A percentile compares a stretch with the other conserved stretches of the same genome.
These are phyloP conservation scores for Sebastes miniatus DNA, from an alignment of 2,797 vertebrate genomes.

Conservation along the genomic window DNA sequence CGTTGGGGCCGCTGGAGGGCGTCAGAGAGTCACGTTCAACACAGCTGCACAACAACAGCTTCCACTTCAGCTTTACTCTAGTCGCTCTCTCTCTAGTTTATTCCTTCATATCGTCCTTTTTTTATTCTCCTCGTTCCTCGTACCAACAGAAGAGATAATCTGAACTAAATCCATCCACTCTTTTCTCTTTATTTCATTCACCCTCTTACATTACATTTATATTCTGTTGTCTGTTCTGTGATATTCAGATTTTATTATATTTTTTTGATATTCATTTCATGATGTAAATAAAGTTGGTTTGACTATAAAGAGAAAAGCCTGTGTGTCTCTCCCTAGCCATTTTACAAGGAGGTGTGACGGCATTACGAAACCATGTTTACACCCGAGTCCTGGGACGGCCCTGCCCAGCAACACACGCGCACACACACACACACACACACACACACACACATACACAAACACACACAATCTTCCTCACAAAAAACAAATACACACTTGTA, in stretches of 20 bases:
- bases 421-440: neutral
- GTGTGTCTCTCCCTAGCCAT: conserved; percentile 21
- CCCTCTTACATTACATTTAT: neutral
- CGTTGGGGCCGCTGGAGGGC: conserved; percentile 32
- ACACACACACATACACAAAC: conserved; percentile 16
- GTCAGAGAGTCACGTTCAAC: conserved; percentile 2
- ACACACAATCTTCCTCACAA: conserved; percentile 20
- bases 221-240: neutral
- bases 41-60: neutral
- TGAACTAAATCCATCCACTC: neutral
- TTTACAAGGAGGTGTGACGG: conserved; percentile 70
- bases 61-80: neutral
- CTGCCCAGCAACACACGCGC: conserved; percentile 70
- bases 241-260: neutral
- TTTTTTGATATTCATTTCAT: neutral
- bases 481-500: neutral
- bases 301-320: neutral
- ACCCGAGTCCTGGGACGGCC: conserved; percentile 68
- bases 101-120: neutral
- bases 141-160: neutral
- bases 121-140: neutral
- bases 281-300: conserved; percentile 1
- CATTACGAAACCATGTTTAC: conserved; percentile 83
- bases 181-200: neutral
- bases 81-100: neutral